Evolutionary conservation across 2,797 vertebrate genomes (phyloP), one percentile per base, ranked within the genome.

Genomic region (Anniella stebbinsi): DNA sequence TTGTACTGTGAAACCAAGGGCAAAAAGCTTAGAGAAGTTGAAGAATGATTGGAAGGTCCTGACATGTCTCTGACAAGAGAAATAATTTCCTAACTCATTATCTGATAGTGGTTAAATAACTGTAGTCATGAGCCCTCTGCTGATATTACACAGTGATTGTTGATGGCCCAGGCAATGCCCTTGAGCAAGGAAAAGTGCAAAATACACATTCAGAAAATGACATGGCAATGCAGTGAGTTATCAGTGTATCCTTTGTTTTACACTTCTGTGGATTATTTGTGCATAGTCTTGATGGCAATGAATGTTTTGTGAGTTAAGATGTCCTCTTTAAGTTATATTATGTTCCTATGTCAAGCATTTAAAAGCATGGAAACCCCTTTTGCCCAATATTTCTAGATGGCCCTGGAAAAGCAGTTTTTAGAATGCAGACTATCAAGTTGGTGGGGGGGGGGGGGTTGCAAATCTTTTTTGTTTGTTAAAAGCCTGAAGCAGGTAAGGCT

Each of bases 351-450:
- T 63, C 69, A 36, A 23, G 11, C 88, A 0, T 85, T 21, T 86
- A 75, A 13, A n/a, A 63, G 60, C 21, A 23, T 63, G 60, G 18
- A 63, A 72, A 15, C 21, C 51, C 3, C 84, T 6, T 6, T 6
- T 6, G 3, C 45, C 45, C 45, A 6, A 25, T 38, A 69, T 90
- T 95, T 88, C 91, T 83, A 89, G 48, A 85, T 89, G 85, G 67
- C 75, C 81, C 87, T 78, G 67, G 72, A 84, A 36, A n/a, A 80
- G 81, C 38, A 25, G 41, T 84, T 89, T 88, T 94, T 73, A 76
- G 93, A 87, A 89, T 80, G 36, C 89, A 81, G 90, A 77, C 63
- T 69, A 23, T 30, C 54, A 4, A 13, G 25, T 28, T 23, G 15
- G 73, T 38, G 33, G 45, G n/a, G n/a, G n/a, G n/a, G n/a, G n/a